These are phyloP conservation scores for Micromys minutus DNA, from an alignment of 2,113 vertebrate species.

Conservation along the genomic window DNA sequence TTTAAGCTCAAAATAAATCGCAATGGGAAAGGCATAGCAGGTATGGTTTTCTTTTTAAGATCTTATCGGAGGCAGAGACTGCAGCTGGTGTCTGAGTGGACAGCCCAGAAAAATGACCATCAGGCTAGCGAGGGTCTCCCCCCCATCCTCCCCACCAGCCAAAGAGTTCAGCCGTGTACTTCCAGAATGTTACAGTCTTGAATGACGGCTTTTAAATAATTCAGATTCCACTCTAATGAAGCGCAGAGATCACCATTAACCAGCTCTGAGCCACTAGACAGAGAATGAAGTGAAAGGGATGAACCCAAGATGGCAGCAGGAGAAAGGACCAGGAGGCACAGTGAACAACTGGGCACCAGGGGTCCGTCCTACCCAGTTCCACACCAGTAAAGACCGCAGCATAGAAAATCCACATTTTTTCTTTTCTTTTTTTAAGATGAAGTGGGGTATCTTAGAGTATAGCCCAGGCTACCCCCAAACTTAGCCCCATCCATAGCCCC, in stretches of 20 bases:
- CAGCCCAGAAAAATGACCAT: neutral
- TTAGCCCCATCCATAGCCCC: too few species aligned
- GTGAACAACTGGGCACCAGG: neutral
- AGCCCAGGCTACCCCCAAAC: neutral
- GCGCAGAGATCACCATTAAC: conserved; percentile 33
- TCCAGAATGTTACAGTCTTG: conserved; percentile 59
- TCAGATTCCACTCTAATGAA: conserved; percentile 55
- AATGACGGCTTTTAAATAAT: conserved; percentile 64
- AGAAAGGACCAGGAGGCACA: neutral
- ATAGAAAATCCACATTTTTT: neutral
- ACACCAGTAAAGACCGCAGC: neutral
- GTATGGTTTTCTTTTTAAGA: conserved; percentile 67
- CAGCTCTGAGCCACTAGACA: neutral
- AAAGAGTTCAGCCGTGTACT: neutral
- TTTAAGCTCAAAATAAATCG: conserved; percentile 71
- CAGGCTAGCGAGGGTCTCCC: neutral
- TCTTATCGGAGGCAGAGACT: conserved; percentile 33
- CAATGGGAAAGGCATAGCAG: conserved; percentile 62
- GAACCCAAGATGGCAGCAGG: neutral
- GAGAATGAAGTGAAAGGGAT: conserved; percentile 20
- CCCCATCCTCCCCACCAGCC: neutral
- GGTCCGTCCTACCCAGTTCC: neutral
- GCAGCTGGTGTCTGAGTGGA: neutral
- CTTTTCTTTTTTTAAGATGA: neutral
- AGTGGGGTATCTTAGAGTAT: neutral